Percentiles rank a stretch among this genome's conserved stretches.
Evolutionary conservation across 2,113 vertebrate genomes (phyloP).

Genomic region (Apteryx owenii): DNA sequence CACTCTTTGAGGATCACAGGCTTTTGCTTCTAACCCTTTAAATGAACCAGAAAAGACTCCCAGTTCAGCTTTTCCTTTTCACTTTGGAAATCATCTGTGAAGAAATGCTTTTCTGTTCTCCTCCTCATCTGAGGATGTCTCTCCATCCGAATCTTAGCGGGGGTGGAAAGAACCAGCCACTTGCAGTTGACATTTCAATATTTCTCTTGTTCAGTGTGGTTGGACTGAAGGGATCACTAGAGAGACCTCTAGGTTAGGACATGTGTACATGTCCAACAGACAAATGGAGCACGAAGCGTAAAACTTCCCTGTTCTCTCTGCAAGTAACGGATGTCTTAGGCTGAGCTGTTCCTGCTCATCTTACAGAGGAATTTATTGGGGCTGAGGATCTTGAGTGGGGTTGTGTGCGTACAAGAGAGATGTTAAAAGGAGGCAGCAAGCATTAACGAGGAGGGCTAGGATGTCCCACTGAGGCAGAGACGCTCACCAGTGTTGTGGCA

Average conservation of each 20-base stretch:
- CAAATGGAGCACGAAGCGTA: neutral
- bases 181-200: neutral
- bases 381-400: neutral
- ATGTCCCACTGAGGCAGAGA: neutral
- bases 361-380: neutral
- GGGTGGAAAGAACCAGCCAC: neutral
- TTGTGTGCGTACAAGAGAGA: neutral
- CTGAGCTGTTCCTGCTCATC: neutral
- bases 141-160: neutral
- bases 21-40: neutral
- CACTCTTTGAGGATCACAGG: neutral
- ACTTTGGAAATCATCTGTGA: neutral
- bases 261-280: rapidly evolving
- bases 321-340: neutral
- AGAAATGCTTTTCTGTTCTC: neutral
- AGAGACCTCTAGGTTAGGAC: neutral
- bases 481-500: too few relatives aligned
- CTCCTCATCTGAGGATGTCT: neutral
- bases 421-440: neutral
- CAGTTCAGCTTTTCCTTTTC: neutral
- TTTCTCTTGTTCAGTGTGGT: neutral
- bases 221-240: neutral
- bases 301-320: neutral
- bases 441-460: neutral
- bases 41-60: neutral